Conservation (phyloP, 2,797 vertebrate genomes). For the Neosilurus mollespiculum region DNA sequence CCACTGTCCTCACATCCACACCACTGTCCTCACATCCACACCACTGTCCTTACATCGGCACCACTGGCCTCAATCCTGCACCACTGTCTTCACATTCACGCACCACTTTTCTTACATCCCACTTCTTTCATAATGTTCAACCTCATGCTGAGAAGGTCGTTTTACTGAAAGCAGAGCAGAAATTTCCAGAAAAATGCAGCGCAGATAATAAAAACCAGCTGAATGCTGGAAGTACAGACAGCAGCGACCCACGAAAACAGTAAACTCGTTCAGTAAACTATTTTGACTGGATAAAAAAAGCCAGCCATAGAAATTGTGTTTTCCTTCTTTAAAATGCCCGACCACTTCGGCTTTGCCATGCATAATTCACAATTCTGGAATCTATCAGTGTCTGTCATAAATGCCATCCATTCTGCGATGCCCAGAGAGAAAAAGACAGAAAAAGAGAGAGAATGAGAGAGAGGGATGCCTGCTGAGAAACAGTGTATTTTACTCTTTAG, state of each 20-base stretch:
- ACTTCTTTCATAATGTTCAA: neutral
- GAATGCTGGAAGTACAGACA: conserved; percentile 20
- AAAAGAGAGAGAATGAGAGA: conserved; percentile 14
- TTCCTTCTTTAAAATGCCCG: conserved; percentile 46
- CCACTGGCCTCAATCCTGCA: too few species aligned
- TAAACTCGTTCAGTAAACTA: conserved; percentile 4
- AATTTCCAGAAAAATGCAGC: conserved; percentile 6
- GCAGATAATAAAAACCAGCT: conserved; percentile 15
- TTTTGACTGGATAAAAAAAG: conserved; percentile 17
- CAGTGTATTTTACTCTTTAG: conserved; percentile 35
- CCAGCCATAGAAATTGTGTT: conserved; percentile 28
- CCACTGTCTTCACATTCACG: too few species aligned
- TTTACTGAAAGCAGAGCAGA: conserved; percentile 1
- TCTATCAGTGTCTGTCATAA: conserved; percentile 73
- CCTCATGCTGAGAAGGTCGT: conserved; percentile 1
- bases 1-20: too few species aligned
- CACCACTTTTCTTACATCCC: too few species aligned
- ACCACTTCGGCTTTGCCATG: conserved; percentile 56
- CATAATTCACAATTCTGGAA: conserved; percentile 71
- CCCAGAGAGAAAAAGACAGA: conserved; percentile 58
- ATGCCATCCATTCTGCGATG: conserved; percentile 69
- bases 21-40: too few species aligned
- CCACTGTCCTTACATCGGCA: too few species aligned
- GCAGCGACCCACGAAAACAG: conserved; percentile 14
- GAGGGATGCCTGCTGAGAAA: conserved; percentile 27